Percentiles rank a stretch among this genome's conserved stretches.
phyloP scores from a whole-genome alignment of 2,797 vertebrate species.

The Sphenopsis melanotis region DNA sequence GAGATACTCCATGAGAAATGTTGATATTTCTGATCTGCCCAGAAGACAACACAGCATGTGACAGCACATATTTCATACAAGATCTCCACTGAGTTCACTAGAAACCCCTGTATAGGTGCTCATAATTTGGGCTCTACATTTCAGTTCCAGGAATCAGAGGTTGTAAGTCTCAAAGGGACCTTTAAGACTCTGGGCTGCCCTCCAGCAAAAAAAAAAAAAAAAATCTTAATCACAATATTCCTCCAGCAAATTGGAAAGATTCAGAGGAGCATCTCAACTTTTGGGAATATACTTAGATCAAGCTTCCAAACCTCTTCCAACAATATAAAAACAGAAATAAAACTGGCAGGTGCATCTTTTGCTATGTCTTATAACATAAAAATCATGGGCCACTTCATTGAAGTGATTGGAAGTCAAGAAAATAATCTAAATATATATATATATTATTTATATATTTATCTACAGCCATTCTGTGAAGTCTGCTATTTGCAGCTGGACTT shows the following conservation, averaged over 20 bases:
- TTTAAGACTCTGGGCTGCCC: background rate
- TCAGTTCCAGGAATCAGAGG: conserved; percentile 11
- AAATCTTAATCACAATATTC: background rate
- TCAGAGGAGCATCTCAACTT: conserved; percentile 25
- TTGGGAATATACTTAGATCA: background rate
- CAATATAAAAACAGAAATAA: conserved; percentile 20
- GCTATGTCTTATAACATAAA: background rate
- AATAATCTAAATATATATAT: conserved; percentile 15
- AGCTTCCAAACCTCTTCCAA: conserved; percentile 39
- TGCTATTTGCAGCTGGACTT: background rate
- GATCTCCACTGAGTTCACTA: background rate
- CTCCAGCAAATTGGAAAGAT: background rate
- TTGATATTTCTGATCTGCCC: conserved; percentile 25
- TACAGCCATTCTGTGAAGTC: background rate
- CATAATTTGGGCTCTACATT: background rate
- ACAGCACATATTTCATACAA: conserved; percentile 1
- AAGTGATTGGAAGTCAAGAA: conserved; percentile 24
- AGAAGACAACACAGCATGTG: conserved; percentile 35
- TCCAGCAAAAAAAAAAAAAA: background rate
- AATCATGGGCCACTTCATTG: background rate
- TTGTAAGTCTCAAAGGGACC: conserved; percentile 11
- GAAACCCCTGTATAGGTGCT: conserved; percentile 1
- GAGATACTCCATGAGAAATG: conserved; percentile 8
- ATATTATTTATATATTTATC: background rate
- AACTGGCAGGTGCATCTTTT: conserved; percentile 58